Evolutionary conservation across 2,888 invertebrate species (phyloP).

Genomic region (Geophilus truncorum): DNA sequence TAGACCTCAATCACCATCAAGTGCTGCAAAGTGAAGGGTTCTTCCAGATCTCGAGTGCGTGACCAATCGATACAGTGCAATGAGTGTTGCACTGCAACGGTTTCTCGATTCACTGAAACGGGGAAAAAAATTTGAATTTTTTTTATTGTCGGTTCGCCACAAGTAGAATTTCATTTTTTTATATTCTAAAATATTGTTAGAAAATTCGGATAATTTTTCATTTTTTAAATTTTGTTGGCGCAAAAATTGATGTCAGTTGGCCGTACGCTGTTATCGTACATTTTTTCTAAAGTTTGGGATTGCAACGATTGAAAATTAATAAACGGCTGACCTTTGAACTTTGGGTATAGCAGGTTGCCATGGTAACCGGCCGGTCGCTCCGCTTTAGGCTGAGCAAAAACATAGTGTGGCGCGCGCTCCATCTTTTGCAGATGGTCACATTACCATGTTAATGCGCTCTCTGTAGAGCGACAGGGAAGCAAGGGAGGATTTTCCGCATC

Average conservation of each 20-base stretch:
- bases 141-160: too few species aligned
- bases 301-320: too few species aligned
- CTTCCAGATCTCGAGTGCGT: not conserved
- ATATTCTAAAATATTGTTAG: too few species aligned
- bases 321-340: not conserved
- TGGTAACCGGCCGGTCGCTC: not conserved
- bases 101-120: too few species aligned
- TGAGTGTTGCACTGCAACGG: too few species aligned
- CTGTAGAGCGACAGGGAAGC: not conserved
- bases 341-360: not conserved
- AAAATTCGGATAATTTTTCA: too few species aligned
- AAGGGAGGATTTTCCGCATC: not conserved
- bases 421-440: constrained; percentile 21
- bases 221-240: too few species aligned
- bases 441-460: constrained; percentile 7
- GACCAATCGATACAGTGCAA: not conserved
- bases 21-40: not conserved
- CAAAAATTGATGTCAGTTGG: too few species aligned
- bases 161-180: too few species aligned
- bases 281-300: too few species aligned
- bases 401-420: not conserved
- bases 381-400: not conserved
- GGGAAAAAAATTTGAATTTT: too few species aligned
- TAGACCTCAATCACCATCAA: constrained; percentile 20
- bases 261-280: too few species aligned